Evolutionary conservation across 1,140 invertebrate genomes (phyloP).

Genomic region (Anadara kagoshimensis): DNA sequence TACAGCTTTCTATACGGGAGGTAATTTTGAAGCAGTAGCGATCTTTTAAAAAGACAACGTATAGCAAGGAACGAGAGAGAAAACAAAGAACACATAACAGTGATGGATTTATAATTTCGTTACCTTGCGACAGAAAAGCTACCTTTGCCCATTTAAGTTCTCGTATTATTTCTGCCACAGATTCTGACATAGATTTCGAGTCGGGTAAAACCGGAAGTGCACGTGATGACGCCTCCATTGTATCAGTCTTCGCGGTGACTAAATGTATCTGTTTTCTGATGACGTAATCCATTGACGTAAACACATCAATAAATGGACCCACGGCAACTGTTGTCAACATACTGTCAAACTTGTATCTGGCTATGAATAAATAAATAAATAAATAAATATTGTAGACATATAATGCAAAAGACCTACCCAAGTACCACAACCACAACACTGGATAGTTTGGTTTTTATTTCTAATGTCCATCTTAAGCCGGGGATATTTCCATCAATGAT

Average conservation of each 20-base stretch:
- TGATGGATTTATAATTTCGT: neutral
- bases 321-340: constrained; percentile 54
- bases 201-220: constrained; percentile 60
- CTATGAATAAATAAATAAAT: constrained; percentile 29
- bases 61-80: too few relatives aligned
- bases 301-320: constrained; percentile 66
- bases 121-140: constrained; percentile 66
- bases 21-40: too few relatives aligned
- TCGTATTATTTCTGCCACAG: constrained; percentile 54
- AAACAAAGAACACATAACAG: too few relatives aligned
- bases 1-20: too few relatives aligned
- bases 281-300: constrained; percentile 66
- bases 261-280: constrained; percentile 61
- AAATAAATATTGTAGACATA: too few relatives aligned
- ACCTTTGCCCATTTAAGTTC: constrained; percentile 59
- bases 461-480: too few relatives aligned
- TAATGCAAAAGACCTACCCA: too few relatives aligned
- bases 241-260: constrained; percentile 55
- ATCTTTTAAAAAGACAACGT: too few relatives aligned
- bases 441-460: too few relatives aligned
- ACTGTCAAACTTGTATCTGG: constrained; percentile 51
- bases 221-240: constrained; percentile 46
- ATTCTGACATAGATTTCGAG: constrained; percentile 49
- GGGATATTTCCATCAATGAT: too few relatives aligned
- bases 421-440: too few relatives aligned